A percentile compares a stretch with the other conserved stretches of the same genome.
These are phyloP conservation scores for Pyrochroa serraticornis DNA, from an alignment of 2,888 invertebrate genomes.

Conservation along the genomic window DNA sequence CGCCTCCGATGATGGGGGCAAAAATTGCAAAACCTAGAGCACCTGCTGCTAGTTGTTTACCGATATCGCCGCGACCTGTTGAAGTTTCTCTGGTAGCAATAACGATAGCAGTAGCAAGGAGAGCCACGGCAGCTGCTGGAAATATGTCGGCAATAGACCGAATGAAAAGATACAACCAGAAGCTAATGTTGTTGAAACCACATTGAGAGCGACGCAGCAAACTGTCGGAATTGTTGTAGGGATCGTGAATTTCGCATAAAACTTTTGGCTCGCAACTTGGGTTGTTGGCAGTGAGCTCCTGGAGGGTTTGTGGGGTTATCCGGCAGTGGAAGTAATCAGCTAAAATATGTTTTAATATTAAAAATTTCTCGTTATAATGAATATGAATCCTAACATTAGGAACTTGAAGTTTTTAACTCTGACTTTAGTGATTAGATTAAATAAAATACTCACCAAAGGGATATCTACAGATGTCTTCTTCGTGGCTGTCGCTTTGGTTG, in stretches of 20 bases:
- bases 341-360: too few relatives aligned
- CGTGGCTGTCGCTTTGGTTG: conserved; percentile 52
- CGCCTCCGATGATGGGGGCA: conserved; percentile 64
- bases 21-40: conserved; percentile 75
- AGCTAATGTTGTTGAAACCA: conserved; percentile 71
- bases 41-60: conserved; percentile 77
- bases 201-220: conserved; percentile 74
- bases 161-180: conserved; percentile 73
- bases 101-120: conserved; percentile 78
- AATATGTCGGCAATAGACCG: conserved; percentile 78
- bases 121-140: conserved; percentile 72
- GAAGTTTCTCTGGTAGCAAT: conserved; percentile 83
- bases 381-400: not conserved
- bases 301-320: conserved; percentile 62
- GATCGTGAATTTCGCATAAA: conserved; percentile 73
- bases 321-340: conserved; percentile 65
- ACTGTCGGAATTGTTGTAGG: conserved; percentile 70
- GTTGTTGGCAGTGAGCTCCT: conserved; percentile 47
- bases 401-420: too few relatives aligned
- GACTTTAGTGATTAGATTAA: too few relatives aligned
- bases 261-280: conserved; percentile 68
- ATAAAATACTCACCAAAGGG: conserved; percentile 64
- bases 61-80: conserved; percentile 78
- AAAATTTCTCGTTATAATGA: too few relatives aligned
- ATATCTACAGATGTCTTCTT: conserved; percentile 69